Percentiles rank a stretch among this genome's conserved stretches.
These are phyloP conservation scores for Pantala flavescens DNA, from an alignment of 1,140 invertebrate genomes.

Conservation along the genomic window DNA sequence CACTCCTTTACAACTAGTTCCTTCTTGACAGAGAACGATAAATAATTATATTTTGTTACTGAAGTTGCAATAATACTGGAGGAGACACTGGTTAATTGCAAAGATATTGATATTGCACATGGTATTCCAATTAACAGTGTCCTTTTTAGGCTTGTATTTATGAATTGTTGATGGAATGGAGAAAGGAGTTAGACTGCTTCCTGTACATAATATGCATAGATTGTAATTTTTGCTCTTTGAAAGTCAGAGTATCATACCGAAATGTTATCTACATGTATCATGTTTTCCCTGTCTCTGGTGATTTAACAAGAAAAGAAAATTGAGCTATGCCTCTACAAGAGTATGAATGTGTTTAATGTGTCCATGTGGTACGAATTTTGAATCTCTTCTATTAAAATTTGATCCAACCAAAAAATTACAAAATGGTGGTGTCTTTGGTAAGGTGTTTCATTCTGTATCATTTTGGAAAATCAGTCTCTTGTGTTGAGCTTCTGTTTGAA, in stretches of 20 bases:
- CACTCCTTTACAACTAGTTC: conserved; percentile 5
- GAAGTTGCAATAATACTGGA: not conserved
- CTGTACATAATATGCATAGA: not conserved
- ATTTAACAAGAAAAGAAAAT: not conserved
- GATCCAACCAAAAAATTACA: not conserved
- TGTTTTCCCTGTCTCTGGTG: conserved; percentile 5
- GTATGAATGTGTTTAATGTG: not conserved
- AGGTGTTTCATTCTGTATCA: not conserved
- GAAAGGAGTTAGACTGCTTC: conserved; percentile 4
- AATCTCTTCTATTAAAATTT: not conserved
- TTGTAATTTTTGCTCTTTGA: conserved; percentile 8
- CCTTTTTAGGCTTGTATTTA: conserved; percentile 1
- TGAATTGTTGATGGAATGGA: not conserved
- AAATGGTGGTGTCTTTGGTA: not conserved
- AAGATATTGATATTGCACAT: conserved; percentile 8
- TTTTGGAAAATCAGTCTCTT: not conserved
- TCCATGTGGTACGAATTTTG: not conserved
- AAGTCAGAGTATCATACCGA: not conserved
- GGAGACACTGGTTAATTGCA: not conserved
- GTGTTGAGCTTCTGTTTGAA: not conserved
- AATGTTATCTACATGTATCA: not conserved
- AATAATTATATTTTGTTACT: not conserved
- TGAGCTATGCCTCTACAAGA: not conserved
- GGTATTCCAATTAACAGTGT: not conserved
- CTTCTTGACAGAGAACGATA: conserved; percentile 6